Base-by-base conservation (phyloP, 2,797 vertebrate genomes). In the Netta rufina region DNA sequence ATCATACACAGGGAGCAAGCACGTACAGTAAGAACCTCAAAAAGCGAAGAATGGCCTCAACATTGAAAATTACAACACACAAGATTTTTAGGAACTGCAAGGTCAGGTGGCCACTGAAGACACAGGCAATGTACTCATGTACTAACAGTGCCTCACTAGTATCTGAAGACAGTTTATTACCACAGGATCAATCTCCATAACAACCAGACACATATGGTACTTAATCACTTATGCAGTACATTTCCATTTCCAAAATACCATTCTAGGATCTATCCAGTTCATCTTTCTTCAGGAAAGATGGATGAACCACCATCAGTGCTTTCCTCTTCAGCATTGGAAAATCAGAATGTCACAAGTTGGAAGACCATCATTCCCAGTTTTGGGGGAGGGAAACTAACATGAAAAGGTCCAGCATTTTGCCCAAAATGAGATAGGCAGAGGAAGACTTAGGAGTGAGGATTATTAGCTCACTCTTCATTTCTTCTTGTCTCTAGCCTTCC, bases 171-270 rank as follows among this genome's bases (percentile, higher is more conserved):
- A 89, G 77, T 83, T 84, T 84, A 91, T 53, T 67, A 79, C 61
- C 93, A 54, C 1, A 14, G 38, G 67, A 76, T 74, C 84, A 14
- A 89, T 83, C 90, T 94, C 94, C 84, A 33, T 94, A 96, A 94
- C 94, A 93, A 95, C 94, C 84, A 85, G 22, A 33, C 57, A 82
- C 86, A 89, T 54, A 84, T 27, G 25, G 92, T 71, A 93, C 75
- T 92, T 94, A 75, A 96, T 91, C 88, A 90, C 56, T 81, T 11
- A 4, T 56, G 79, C 28, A n/a, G 62, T 30, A 74, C 85, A 70
- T 56, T 87, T 89, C 57, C 87, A 87, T 14, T 54, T 78, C 51
- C 74, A 62, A 91, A 90, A 86, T 18, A 53, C 27, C 41, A 49
- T 43, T 51, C 66, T 0, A 71, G 60, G 60, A 79, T 54, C 61